Conservation (phyloP, 2,113 vertebrate species). For the Aplodontia rufa region DNA sequence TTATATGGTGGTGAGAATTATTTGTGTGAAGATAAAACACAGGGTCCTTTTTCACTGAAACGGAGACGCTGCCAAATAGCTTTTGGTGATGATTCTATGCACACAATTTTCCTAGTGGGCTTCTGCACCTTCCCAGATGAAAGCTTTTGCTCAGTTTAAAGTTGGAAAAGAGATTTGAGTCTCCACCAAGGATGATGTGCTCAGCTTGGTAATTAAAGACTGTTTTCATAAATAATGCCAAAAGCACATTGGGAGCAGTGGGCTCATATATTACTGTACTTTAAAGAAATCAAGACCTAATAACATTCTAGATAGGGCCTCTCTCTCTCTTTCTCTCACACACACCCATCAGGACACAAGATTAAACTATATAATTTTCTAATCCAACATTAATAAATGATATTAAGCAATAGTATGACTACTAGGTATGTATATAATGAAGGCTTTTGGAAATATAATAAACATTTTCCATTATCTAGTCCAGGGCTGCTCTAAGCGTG, state of each 20-base stretch:
- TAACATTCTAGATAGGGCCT: conserved; percentile 46
- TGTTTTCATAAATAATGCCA: conserved; percentile 83
- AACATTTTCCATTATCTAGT: not conserved
- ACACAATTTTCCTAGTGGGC: conserved; percentile 84
- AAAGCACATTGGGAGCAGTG: conserved; percentile 75
- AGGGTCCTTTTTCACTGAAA: conserved; percentile 81
- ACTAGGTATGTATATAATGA: conserved; percentile 23
- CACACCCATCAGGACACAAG: not conserved
- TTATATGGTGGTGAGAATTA: conserved; percentile 76
- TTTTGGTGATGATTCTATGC: conserved; percentile 82
- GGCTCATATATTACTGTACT: conserved; percentile 72
- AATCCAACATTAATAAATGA: conserved; percentile 27
- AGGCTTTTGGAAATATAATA: not conserved
- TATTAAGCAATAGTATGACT: not conserved
- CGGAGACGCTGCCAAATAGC: conserved; percentile 83
- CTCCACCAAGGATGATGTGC: conserved; percentile 84
- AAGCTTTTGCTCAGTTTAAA: conserved; percentile 85
- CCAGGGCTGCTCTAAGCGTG: not conserved
- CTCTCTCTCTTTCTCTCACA: too few relatives aligned
- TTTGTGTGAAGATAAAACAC: conserved; percentile 79
- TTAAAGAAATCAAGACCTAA: conserved; percentile 73
- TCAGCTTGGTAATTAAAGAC: conserved; percentile 84
- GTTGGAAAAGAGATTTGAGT: conserved; percentile 85
- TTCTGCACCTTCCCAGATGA: conserved; percentile 83
- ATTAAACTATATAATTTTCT: conserved; percentile 9